phyloP scores from a whole-genome alignment of 2,888 invertebrate species.

The Eristalis pertinax region DNA sequence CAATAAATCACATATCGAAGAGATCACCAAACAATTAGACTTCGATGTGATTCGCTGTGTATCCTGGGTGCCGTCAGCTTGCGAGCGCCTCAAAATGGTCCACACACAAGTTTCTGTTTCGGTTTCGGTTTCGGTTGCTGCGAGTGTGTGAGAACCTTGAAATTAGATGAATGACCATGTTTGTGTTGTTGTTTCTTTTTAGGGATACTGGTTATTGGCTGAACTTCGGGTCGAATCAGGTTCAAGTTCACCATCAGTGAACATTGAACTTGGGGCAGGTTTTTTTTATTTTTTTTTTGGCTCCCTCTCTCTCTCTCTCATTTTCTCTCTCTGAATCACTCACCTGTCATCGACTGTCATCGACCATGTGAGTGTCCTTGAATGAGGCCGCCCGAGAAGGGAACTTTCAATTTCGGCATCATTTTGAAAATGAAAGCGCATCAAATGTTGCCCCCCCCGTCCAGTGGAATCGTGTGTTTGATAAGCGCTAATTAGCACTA shows the following conservation, averaged over 20 bases:
- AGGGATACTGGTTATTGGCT: neutral
- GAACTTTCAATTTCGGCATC: neutral
- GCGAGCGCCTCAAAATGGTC: too few species aligned
- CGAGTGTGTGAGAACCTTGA: neutral
- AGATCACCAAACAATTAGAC: neutral
- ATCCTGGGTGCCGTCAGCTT: neutral
- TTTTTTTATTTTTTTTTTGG: neutral
- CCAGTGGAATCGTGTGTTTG: too few species aligned
- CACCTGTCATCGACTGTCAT: neutral
- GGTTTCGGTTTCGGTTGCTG: too few species aligned
- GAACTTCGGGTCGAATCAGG: neutral
- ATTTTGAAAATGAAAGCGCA: too few species aligned
- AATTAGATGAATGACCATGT: neutral
- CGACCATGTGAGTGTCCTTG: neutral
- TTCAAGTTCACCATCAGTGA: neutral
- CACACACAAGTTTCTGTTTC: too few species aligned
- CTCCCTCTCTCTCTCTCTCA: too few species aligned
- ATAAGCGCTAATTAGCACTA: too few species aligned
- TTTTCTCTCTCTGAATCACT: neutral
- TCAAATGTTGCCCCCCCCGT: too few species aligned
- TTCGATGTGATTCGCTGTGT: neutral
- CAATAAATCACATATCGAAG: neutral
- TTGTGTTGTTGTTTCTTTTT: neutral
- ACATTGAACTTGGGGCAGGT: neutral
- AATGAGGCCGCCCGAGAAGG: neutral